These are phyloP conservation scores for Pachyramphus minor DNA, from an alignment of 2,113 vertebrate species.

Conservation along the genomic window DNA sequence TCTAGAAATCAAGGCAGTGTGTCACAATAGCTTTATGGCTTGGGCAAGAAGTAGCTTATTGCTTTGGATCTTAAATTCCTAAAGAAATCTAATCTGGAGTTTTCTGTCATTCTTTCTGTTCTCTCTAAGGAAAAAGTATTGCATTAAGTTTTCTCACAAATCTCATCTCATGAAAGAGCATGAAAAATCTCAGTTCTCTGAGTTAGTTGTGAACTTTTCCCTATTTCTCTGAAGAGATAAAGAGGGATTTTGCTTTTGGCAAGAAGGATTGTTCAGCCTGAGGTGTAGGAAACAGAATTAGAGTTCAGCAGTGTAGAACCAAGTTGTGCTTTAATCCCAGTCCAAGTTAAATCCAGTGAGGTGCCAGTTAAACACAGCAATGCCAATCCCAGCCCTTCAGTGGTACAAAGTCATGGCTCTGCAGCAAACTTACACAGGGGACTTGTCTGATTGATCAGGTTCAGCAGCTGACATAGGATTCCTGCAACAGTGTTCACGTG, in stretches of 20 bases:
- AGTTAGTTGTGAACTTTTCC: neutral
- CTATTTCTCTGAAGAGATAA: neutral
- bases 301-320: fast-evolving
- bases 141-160: neutral
- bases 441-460: neutral
- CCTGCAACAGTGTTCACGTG: neutral
- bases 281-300: neutral
- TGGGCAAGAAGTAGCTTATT: neutral
- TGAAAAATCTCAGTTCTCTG: neutral
- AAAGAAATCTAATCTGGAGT: neutral
- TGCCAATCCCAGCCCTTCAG: neutral
- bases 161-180: neutral
- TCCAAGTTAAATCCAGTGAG: neutral
- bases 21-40: neutral
- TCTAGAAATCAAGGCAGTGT: slow-evolving; percentile 13
- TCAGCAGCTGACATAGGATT: neutral
- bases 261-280: neutral
- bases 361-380: neutral
- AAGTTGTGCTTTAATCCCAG: neutral
- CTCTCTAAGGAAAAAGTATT: neutral
- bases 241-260: neutral
- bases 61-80: neutral
- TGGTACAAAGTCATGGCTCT: neutral
- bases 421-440: neutral
- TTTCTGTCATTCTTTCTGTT: neutral